Conservation (phyloP, 2,797 vertebrate species). For the Epinephelus awoara region DNA sequence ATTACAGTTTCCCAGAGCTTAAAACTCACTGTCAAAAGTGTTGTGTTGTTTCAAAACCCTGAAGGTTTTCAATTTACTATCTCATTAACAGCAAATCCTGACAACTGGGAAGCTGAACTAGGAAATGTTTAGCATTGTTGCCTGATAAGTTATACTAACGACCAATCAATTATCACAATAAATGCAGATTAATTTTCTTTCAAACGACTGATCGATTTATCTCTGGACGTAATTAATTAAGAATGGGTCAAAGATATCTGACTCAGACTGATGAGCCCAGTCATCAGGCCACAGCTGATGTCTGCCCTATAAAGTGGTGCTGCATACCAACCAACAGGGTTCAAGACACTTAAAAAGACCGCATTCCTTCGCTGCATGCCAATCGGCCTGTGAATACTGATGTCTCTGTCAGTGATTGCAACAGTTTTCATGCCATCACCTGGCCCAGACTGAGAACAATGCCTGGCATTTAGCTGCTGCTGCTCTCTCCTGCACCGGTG, state of each 20-base stretch:
- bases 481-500: constrained; percentile 39
- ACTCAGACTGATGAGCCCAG: background rate
- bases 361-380: constrained; percentile 39
- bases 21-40: background rate
- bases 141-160: background rate
- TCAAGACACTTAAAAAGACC: constrained; percentile 25
- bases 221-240: background rate
- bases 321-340: constrained; percentile 21
- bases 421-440: constrained; percentile 69
- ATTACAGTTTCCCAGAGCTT: background rate
- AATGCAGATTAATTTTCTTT: background rate
- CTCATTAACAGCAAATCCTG: background rate
- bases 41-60: background rate
- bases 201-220: background rate
- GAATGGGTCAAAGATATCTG: background rate
- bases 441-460: constrained; percentile 65
- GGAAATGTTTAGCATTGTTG: background rate
- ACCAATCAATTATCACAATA: background rate
- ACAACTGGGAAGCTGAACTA: background rate
- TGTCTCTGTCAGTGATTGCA: constrained; percentile 50
- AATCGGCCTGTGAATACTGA: constrained; percentile 50
- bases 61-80: background rate
- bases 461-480: constrained; percentile 57
- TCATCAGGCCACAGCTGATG: constrained; percentile 10
- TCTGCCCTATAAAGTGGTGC: background rate